Percentiles rank a stretch among this genome's conserved stretches.
These are phyloP conservation scores for Rhea americana DNA, from an alignment of 2,113 vertebrate species.

Conservation along the genomic window DNA sequence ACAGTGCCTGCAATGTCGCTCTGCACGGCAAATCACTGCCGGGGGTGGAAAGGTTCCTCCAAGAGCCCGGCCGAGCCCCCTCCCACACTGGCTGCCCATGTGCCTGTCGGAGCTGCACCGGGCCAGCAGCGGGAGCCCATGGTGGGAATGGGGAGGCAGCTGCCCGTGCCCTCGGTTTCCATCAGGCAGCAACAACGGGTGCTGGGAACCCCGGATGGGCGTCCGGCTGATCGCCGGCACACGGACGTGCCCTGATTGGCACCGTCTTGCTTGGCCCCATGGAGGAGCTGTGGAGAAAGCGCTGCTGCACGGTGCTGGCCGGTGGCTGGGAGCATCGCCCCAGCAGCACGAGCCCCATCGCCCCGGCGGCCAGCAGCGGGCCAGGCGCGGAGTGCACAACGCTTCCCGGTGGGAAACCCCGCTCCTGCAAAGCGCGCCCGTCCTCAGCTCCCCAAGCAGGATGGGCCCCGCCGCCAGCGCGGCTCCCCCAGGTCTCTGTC, in stretches of 20 bases:
- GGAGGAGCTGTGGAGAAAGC: too few relatives aligned
- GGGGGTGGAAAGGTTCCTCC: too few relatives aligned
- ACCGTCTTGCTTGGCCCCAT: fast-evolving
- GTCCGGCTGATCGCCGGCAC: fast-evolving
- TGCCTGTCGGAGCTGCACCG: too few relatives aligned
- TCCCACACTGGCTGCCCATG: too few relatives aligned
- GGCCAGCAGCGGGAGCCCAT: too few relatives aligned
- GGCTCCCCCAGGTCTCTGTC: fast-evolving
- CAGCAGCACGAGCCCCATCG: not conserved
- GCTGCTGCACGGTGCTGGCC: too few relatives aligned
- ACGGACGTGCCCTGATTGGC: fast-evolving
- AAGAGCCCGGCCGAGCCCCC: too few relatives aligned
- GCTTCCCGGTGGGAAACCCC: fast-evolving
- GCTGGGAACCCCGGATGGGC: not conserved
- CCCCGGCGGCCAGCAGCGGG: fast-evolving
- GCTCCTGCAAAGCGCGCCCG: not conserved
- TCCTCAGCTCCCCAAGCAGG: not conserved
- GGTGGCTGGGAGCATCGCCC: too few relatives aligned
- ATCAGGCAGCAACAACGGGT: not conserved
- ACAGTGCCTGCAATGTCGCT: too few relatives aligned
- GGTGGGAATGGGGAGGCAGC: fast-evolving
- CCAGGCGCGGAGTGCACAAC: not conserved
- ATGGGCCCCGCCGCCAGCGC: too few relatives aligned
- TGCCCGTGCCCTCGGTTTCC: fast-evolving
- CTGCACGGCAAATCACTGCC: too few relatives aligned